Evolutionary conservation across 2,888 invertebrate species (phyloP), one percentile per base, ranked within the genome.

Genomic region (Dynastes grantii): DNA sequence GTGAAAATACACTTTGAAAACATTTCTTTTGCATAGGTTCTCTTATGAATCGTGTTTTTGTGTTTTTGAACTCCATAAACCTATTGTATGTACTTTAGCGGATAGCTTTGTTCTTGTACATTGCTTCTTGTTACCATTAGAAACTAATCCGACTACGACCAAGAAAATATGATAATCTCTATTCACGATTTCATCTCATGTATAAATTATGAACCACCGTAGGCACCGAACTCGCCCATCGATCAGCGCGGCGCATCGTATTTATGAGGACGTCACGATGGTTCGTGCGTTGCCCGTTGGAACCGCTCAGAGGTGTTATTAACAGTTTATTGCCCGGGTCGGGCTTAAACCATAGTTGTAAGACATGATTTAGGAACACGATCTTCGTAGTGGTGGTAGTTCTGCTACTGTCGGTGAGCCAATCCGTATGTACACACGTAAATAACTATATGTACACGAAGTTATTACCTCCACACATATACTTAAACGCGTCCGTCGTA

Each of bases 271-370:
- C 65, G 45, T 55, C 16, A 40, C 55, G 32, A 37, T 37, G 32
- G 40, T 40, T 29, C 55, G 40, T 58, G 71, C 55, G 71, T 58
- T 22, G 71, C 11, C 37, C 37, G 53, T 71, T 22, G 5, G 58
- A 58, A 40, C 40, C 37, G 37, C 37, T 71, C 65, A 55, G 58
- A 58, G 71, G 71, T 71, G 55, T 71, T 71, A 71, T 71, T 71
- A 71, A 71, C 58, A 58, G 71, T 71, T 71, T 71, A 71, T 71
- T 55, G 71, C 55, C 37, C 16, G 55, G 71, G 22, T 22, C 71
- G 71, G 55, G 58, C 71, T 71, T 71, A 55, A 71, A 55, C 71
- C 71, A 55, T 37, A 71, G 71, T 55, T 71, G 55, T 55, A 71
- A 71, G 40, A 71, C 71, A 71, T 71, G 58, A 58, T 71, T 71